Base-by-base conservation (phyloP, 2,888 invertebrate genomes). In the Dysmachus trigonus region DNA sequence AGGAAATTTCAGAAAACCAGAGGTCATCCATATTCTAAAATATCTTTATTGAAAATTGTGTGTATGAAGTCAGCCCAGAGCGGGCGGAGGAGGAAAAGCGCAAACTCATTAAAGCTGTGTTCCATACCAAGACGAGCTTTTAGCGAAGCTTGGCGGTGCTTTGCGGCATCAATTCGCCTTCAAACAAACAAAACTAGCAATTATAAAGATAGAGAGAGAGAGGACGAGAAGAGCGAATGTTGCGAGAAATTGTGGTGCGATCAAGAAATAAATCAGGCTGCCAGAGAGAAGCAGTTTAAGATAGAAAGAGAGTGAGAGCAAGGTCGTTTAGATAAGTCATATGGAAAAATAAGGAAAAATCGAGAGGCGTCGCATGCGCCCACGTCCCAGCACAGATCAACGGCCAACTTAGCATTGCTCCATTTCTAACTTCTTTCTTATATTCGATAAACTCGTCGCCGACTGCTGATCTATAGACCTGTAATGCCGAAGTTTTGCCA, bases 401-500 rank as follows among this genome's bases (percentile, higher is more conserved):
- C 62, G 62, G 62, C 62, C 62, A 62, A 62, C 1, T 62, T 62
- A 62, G 62, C 62, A 62, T 62, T 62, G 18, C 53, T 86, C 71
- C 73, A 2, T 86, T 89, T 89, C 90, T 91, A 91, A 91, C 92
- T 91, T 91, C 90, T 92, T 92, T 90, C 91, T 90, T 90, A 91
- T 91, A 89, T 89, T 89, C 88, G 90, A 90, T 89, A 91, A 91
- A 89, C 89, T 89, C 88, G 90, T 90, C 89, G 91, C 88, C 88
- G 89, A 89, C 89, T 90, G 90, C 89, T 91, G 91, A 90, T 91
- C 91, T 90, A 91, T 90, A 93, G 95, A 96, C 95, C 96, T 95
- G 95, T 96, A 95, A 93, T 96, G 95, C 92, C 96, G 95, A 93
- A 95, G 95, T 93, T 94, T 94, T 92, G 94, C 94, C 95, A 95